Percentiles rank a stretch among this genome's conserved stretches.
Evolutionary conservation across 2,797 vertebrate genomes (phyloP).

Genomic region (Xerus rutilus): DNA sequence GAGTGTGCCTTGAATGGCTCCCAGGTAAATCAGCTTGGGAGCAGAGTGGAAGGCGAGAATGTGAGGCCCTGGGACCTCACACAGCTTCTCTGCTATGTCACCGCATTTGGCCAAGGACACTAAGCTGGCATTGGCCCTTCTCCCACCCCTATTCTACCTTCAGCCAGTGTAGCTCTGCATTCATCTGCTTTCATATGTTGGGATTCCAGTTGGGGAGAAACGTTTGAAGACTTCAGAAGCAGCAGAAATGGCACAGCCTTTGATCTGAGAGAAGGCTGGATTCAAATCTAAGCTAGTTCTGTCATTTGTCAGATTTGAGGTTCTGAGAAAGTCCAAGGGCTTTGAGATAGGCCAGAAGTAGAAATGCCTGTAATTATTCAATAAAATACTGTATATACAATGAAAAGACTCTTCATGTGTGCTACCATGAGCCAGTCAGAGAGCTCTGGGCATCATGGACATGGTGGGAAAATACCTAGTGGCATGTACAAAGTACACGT

Average conservation of each 20-base stretch:
- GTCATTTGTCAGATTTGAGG: not conserved
- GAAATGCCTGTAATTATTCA: not conserved
- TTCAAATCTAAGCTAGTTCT: not conserved
- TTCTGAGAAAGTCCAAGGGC: not conserved
- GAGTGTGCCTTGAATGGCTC: fast-evolving
- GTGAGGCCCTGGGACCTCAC: not conserved
- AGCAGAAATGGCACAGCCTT: not conserved
- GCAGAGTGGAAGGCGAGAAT: not conserved
- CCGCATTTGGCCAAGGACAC: fast-evolving
- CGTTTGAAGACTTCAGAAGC: not conserved
- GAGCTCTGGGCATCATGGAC: not conserved
- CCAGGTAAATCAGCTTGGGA: fast-evolving
- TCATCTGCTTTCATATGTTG: not conserved
- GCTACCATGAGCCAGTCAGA: not conserved
- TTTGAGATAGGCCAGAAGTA: not conserved
- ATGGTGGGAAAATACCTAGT: too few species aligned
- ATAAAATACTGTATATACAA: not conserved
- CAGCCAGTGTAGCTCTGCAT: not conserved
- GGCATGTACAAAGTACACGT: fast-evolving
- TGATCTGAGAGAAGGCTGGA: not conserved
- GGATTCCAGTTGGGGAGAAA: not conserved
- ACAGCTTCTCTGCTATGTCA: fast-evolving
- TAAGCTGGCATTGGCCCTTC: not conserved
- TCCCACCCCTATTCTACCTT: too few species aligned
- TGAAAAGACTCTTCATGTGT: too few species aligned